Evolutionary conservation across 2,113 vertebrate genomes (phyloP).

Genomic region (Daboia siamensis): DNA sequence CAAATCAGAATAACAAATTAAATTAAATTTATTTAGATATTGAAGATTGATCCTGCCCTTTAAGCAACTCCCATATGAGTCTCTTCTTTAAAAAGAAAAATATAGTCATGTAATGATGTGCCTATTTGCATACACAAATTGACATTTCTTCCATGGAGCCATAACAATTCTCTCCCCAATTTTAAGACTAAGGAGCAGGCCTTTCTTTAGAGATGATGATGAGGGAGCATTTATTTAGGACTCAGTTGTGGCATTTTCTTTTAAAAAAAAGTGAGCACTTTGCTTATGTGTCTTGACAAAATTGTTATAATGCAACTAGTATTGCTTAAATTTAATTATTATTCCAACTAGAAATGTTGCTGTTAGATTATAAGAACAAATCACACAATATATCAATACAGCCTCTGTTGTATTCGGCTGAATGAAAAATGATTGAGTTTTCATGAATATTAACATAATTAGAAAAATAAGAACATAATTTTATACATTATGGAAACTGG

Average conservation of each 20-base stretch:
- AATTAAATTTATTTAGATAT: background rate
- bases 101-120: background rate
- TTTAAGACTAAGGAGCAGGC: background rate
- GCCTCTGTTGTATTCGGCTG: conserved; percentile 1
- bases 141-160: background rate
- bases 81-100: background rate
- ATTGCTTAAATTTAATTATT: background rate
- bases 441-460: conserved; percentile 26
- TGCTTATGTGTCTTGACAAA: background rate
- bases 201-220: background rate
- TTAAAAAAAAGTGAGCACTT: background rate
- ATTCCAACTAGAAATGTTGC: background rate
- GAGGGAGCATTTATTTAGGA: background rate
- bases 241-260: background rate
- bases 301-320: background rate
- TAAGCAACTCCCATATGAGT: background rate
- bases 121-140: background rate
- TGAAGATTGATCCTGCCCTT: background rate
- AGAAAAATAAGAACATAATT: conserved; percentile 24
- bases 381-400: background rate
- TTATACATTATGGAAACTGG: conserved; percentile 15
- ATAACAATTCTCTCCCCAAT: background rate
- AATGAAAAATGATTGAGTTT: background rate
- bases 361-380: conserved; percentile 26
- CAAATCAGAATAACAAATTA: background rate